Conservation (phyloP, 2,113 vertebrate species). For the Chroicocephalus ridibundus region DNA sequence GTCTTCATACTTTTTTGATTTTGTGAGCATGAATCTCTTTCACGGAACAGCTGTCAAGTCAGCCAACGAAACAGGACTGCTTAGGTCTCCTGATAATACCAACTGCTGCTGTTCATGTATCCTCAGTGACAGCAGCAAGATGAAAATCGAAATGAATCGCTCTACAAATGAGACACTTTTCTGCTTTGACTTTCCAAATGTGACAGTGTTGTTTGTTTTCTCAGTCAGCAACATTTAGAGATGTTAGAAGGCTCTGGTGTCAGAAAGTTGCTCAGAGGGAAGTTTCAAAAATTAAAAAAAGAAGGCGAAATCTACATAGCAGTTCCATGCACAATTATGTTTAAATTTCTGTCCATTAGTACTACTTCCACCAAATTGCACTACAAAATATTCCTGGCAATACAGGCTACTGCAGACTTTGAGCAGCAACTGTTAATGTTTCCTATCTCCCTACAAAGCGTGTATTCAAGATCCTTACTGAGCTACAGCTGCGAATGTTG, state of each 20-base stretch:
- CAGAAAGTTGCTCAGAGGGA: neutral
- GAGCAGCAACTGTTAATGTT: neutral
- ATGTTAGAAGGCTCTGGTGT: neutral
- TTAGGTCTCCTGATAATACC: slow-evolving; percentile 59
- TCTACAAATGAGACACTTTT: slow-evolving; percentile 66
- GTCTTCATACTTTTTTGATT: slow-evolving; percentile 49
- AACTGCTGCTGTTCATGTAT: slow-evolving; percentile 57
- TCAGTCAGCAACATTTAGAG: slow-evolving; percentile 21
- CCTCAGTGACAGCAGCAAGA: slow-evolving; percentile 63
- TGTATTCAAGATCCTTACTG: neutral
- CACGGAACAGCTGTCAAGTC: slow-evolving; percentile 61
- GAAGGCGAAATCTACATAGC: neutral
- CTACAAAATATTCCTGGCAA: neutral
- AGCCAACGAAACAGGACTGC: slow-evolving; percentile 38
- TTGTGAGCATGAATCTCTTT: slow-evolving; percentile 60
- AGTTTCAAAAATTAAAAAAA: neutral
- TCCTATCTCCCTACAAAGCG: neutral
- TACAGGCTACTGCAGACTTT: neutral
- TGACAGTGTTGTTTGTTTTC: slow-evolving; percentile 55
- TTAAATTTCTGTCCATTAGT: neutral
- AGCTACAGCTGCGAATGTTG: neutral
- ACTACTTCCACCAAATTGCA: neutral
- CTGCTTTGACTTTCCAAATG: slow-evolving; percentile 61
- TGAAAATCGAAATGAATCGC: slow-evolving; percentile 66
- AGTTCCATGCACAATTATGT: neutral